phyloP scores from a whole-genome alignment of 2,113 vertebrate genomes.

The Rhinolophus ferrumequinum region DNA sequence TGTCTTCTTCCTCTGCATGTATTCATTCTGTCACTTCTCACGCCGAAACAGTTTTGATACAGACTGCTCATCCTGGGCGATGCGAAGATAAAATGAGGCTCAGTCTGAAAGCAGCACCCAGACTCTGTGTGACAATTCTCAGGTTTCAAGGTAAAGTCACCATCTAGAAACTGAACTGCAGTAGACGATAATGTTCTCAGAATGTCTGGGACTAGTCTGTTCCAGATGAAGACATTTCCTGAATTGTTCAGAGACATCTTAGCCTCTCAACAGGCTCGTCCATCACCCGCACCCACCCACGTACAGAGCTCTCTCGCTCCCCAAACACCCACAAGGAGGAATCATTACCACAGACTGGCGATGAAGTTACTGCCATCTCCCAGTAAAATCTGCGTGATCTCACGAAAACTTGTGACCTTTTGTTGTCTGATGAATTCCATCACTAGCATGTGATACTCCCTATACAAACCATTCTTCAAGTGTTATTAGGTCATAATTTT shows the following conservation, averaged over 20 bases:
- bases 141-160: background rate
- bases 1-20: background rate
- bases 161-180: background rate
- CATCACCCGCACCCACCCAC: background rate
- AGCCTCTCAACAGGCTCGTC: background rate
- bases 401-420: background rate
- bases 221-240: background rate
- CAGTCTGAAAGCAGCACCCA: background rate
- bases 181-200: background rate
- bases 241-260: background rate
- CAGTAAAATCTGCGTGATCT: background rate
- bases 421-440: background rate
- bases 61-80: background rate
- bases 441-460: background rate
- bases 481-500: background rate
- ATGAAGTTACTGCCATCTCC: background rate
- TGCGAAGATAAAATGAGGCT: background rate
- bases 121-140: background rate
- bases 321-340: background rate
- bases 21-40: background rate
- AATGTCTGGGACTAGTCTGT: background rate
- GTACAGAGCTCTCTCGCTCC: background rate
- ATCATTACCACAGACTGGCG: background rate
- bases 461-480: background rate
- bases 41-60: background rate